phyloP scores from a whole-genome alignment of 2,797 vertebrate species.

The Coreius guichenoti region DNA sequence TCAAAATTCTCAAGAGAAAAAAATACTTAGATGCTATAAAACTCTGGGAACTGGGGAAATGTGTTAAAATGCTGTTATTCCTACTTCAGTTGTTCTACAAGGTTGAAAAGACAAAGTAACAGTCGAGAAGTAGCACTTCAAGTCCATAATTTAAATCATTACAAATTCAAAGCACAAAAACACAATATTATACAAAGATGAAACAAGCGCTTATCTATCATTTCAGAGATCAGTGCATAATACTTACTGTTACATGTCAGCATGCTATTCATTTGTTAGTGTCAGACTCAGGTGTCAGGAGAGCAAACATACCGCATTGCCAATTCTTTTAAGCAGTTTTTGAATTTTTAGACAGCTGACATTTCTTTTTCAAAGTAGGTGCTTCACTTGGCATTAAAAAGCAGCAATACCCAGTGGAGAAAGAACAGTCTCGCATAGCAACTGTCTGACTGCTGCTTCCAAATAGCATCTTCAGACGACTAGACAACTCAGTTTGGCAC shows the following conservation, averaged over 20 bases:
- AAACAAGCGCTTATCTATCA: neutral
- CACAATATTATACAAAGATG: neutral
- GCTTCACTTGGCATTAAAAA: slow-evolving; percentile 15
- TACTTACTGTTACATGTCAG: neutral
- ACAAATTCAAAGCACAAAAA: neutral
- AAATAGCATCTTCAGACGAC: slow-evolving; percentile 4
- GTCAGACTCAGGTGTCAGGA: neutral
- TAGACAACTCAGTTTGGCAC: slow-evolving; percentile 24
- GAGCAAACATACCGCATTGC: neutral
- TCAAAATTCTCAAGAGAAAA: slow-evolving; percentile 25
- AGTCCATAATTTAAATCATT: neutral
- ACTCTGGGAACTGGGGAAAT: slow-evolving; percentile 8
- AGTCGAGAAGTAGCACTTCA: neutral
- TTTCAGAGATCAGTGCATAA: slow-evolving; percentile 15
- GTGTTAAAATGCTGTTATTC: neutral
- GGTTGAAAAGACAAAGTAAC: slow-evolving; percentile 4
- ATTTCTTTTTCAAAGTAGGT: slow-evolving; percentile 20
- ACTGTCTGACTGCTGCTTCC: slow-evolving; percentile 1
- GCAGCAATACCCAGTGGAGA: slow-evolving; percentile 18
- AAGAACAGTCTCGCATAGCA: neutral
- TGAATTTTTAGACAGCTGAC: slow-evolving; percentile 6
- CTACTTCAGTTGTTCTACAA: neutral
- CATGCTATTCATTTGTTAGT: neutral
- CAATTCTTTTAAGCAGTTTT: slow-evolving; percentile 9
- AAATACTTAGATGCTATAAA: neutral